These are phyloP conservation scores for Pelodytes ibericus DNA, from an alignment of 2,797 vertebrate genomes.

Conservation along the genomic window DNA sequence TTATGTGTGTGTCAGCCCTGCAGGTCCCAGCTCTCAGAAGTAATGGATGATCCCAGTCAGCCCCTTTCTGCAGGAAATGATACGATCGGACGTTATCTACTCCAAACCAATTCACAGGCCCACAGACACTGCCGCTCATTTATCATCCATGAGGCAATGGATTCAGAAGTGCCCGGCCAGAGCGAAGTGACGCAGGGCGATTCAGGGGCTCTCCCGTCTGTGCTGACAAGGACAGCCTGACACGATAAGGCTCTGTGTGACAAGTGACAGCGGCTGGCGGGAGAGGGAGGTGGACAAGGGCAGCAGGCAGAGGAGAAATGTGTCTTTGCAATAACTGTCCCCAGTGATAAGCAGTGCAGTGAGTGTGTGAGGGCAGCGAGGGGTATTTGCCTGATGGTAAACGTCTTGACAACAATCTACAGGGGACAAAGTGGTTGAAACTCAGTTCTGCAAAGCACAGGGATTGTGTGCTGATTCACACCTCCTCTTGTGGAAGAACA, in stretches of 20 bases:
- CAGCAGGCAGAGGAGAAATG: slow-evolving; percentile 40
- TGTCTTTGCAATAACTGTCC: slow-evolving; percentile 34
- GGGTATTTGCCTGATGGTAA: slow-evolving; percentile 24
- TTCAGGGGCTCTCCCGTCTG: slow-evolving; percentile 40
- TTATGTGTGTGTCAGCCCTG: slow-evolving; percentile 54
- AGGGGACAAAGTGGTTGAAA: background rate
- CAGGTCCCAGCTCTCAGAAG: slow-evolving; percentile 52
- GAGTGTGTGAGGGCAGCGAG: slow-evolving; percentile 17
- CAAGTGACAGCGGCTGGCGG: slow-evolving; percentile 52
- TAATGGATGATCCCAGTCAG: slow-evolving; percentile 53
- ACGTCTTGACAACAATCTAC: background rate
- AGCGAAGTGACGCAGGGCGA: background rate
- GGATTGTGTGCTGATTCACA: background rate
- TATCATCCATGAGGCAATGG: slow-evolving; percentile 64
- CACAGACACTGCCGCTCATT: slow-evolving; percentile 57
- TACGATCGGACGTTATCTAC: slow-evolving; percentile 55
- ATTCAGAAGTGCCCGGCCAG: slow-evolving; percentile 56
- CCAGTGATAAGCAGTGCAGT: slow-evolving; percentile 9
- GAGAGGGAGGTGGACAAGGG: slow-evolving; percentile 49
- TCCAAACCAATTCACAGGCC: slow-evolving; percentile 56
- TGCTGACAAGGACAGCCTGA: slow-evolving; percentile 19
- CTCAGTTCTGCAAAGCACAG: background rate
- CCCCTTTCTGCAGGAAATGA: slow-evolving; percentile 54
- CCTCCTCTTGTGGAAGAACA: too few species aligned
- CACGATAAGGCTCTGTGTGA: slow-evolving; percentile 54